Percentiles rank a stretch among this genome's conserved stretches.
Conservation (phyloP, 92 coral and sea anemone genomes). For the Phenganax stokvisi region DNA sequence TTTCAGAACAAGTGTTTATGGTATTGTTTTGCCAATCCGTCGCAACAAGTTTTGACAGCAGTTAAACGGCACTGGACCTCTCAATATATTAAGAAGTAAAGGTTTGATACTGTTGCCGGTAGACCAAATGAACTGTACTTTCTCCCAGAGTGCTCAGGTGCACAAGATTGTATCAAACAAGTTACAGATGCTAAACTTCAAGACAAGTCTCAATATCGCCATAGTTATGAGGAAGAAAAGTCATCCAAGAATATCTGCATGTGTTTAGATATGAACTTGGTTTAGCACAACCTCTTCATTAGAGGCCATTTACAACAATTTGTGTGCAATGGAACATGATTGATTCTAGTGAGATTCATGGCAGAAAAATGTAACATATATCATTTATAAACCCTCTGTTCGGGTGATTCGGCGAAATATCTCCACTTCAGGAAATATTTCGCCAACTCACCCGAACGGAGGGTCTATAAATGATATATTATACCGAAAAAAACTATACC, state of each 20-base stretch:
- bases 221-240: conserved; percentile 1
- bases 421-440: too few species aligned
- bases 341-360: background rate
- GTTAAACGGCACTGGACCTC: conserved; percentile 12
- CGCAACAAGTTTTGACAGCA: conserved; percentile 3
- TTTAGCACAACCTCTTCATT: background rate
- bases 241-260: conserved; percentile 9
- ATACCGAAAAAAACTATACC: too few species aligned
- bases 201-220: conserved; percentile 7
- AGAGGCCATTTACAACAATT: background rate
- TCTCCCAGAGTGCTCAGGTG: conserved; percentile 17
- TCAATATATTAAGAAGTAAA: background rate
- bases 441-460: too few species aligned
- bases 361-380: too few species aligned
- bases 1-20: conserved; percentile 15
- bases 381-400: too few species aligned
- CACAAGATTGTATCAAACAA: background rate
- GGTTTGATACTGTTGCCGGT: conserved; percentile 5
- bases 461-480: too few species aligned
- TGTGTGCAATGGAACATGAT: background rate
- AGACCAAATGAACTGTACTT: conserved; percentile 19
- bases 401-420: too few species aligned
- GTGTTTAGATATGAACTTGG: background rate
- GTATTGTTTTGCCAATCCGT: background rate
- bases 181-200: conserved; percentile 3